Evolutionary conservation across 2,113 vertebrate species (phyloP).

Genomic region (Terrapene triunguis): DNA sequence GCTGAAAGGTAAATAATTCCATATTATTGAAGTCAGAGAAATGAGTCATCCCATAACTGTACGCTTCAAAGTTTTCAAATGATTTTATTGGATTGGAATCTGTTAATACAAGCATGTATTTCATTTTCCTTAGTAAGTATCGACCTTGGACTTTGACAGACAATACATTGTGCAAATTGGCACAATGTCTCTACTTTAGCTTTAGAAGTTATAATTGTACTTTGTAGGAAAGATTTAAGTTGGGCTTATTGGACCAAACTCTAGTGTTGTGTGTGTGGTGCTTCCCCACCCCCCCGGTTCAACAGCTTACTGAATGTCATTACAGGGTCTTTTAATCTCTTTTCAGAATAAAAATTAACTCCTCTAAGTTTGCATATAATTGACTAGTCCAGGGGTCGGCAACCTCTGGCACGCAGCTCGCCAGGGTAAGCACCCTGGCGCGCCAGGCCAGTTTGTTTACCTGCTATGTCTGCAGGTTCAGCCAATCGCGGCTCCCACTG

Average conservation of each 20-base stretch:
- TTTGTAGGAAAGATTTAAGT: neutral
- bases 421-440: too few species aligned
- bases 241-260: neutral
- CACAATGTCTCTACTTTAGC: neutral
- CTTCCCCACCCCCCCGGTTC: neutral
- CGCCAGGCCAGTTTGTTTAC: too few species aligned
- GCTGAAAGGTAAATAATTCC: constrained; percentile 5
- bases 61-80: constrained; percentile 13
- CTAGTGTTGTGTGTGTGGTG: neutral
- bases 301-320: neutral
- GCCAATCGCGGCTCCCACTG: too few species aligned
- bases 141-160: neutral
- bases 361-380: neutral
- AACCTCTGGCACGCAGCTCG: too few species aligned
- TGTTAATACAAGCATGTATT: neutral
- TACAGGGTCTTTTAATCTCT: neutral
- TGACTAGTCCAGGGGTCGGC: neutral
- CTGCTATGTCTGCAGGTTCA: too few species aligned
- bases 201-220: constrained; percentile 34
- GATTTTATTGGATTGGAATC: constrained; percentile 23
- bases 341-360: neutral
- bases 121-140: neutral
- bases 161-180: neutral
- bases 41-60: constrained; percentile 1
- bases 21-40: constrained; percentile 31